Evolutionary conservation across 2,113 vertebrate species (phyloP).

Genomic region (Phaetusa simplex): DNA sequence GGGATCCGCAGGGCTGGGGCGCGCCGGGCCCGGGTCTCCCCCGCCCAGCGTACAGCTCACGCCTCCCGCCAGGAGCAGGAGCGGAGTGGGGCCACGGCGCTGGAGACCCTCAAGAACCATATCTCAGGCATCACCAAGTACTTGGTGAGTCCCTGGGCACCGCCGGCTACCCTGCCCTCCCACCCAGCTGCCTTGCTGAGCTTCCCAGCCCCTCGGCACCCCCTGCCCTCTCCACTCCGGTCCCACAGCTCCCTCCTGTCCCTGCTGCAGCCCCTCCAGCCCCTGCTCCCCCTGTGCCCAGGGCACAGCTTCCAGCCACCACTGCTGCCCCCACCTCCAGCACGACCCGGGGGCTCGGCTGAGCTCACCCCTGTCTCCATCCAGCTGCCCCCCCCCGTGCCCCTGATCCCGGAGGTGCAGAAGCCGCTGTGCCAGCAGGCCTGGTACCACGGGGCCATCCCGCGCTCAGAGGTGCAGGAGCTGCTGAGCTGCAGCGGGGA

Average conservation of each 20-base stretch:
- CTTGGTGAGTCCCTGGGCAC: constrained; percentile 73
- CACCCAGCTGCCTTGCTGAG: not conserved
- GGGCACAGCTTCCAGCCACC: not conserved
- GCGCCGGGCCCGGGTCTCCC: rapidly evolving
- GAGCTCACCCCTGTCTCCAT: not conserved
- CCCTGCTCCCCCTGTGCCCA: not conserved
- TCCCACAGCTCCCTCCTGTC: not conserved
- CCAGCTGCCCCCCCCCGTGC: constrained; percentile 79
- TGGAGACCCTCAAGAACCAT: constrained; percentile 85
- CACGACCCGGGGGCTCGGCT: rapidly evolving
- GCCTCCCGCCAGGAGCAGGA: constrained; percentile 73
- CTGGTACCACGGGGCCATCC: constrained; percentile 97
- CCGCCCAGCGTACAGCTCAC: not conserved
- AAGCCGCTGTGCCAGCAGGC: constrained; percentile 88
- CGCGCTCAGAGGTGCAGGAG: constrained; percentile 85
- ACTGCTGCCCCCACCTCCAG: not conserved
- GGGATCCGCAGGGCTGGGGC: not conserved
- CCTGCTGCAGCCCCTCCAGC: not conserved
- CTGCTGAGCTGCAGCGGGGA: constrained; percentile 85
- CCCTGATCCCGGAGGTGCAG: constrained; percentile 78
- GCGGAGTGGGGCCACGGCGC: constrained; percentile 51
- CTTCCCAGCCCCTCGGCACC: rapidly evolving
- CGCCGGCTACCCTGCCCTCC: not conserved
- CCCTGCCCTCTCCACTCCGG: not conserved
- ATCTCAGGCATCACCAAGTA: constrained; percentile 83